Evolutionary conservation across 2,113 vertebrate genomes (phyloP).

Genomic region (Lophotis ruficrista): DNA sequence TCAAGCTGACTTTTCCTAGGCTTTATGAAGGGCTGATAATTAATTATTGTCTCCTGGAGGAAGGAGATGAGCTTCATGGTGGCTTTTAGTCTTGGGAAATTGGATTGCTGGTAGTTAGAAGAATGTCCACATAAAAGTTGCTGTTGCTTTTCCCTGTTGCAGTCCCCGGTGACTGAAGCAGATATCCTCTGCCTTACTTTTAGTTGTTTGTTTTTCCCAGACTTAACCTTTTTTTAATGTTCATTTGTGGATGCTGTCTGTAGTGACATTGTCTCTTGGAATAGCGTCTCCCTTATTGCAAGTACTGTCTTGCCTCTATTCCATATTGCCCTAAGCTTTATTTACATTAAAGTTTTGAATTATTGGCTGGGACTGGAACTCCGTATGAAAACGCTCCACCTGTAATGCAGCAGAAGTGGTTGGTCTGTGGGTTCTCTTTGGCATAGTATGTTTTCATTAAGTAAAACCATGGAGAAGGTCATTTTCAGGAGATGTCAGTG

Average conservation of each 20-base stretch:
- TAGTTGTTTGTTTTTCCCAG: neutral
- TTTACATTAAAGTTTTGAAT: slow-evolving; percentile 8
- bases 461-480: neutral
- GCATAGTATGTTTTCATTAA: slow-evolving; percentile 28
- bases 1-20: neutral
- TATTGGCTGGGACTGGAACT: slow-evolving; percentile 25
- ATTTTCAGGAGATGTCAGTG: neutral
- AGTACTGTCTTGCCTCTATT: slow-evolving; percentile 6
- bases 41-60: neutral
- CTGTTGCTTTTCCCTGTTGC: neutral
- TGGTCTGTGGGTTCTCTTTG: slow-evolving; percentile 57
- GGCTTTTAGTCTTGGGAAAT: neutral
- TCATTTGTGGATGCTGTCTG: neutral
- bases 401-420: neutral
- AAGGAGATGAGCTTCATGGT: neutral
- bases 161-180: neutral
- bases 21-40: neutral
- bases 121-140: neutral
- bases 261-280: neutral
- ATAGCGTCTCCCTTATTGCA: neutral
- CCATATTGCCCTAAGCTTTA: slow-evolving; percentile 25
- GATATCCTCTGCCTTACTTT: neutral
- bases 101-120: neutral
- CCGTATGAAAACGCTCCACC: neutral
- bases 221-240: neutral